phyloP scores from a whole-genome alignment of 2,113 vertebrate species.

The Chunga burmeisteri region DNA sequence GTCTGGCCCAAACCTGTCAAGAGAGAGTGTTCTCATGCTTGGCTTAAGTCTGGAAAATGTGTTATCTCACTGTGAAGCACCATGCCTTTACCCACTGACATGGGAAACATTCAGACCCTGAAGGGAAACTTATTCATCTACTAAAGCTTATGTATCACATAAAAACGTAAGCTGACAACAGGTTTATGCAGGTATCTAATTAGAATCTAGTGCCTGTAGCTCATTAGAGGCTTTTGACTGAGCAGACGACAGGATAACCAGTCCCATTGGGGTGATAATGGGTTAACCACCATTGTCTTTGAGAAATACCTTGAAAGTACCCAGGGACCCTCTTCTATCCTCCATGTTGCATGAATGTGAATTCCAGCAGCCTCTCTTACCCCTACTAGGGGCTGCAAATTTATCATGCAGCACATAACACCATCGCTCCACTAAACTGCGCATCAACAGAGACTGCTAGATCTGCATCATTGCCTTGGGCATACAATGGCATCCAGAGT shows the following conservation, averaged over 20 bases:
- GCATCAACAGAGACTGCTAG: not conserved
- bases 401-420: not conserved
- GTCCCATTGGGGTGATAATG: not conserved
- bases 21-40: not conserved
- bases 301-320: not conserved
- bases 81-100: not conserved
- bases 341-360: not conserved
- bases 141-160: not conserved
- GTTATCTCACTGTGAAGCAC: not conserved
- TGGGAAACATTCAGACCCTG: not conserved
- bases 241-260: not conserved
- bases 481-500: not conserved
- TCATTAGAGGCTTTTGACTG: not conserved
- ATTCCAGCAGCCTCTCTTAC: not conserved
- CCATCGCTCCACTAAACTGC: not conserved
- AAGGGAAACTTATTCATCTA: not conserved
- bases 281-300: not conserved
- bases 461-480: not conserved
- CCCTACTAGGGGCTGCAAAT: not conserved
- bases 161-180: not conserved
- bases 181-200: not conserved
- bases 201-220: not conserved
- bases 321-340: not conserved
- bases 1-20: not conserved
- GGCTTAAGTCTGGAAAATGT: not conserved